These are phyloP conservation scores for Sarcoramphus papa DNA, from an alignment of 2,797 vertebrate genomes.

Conservation along the genomic window DNA sequence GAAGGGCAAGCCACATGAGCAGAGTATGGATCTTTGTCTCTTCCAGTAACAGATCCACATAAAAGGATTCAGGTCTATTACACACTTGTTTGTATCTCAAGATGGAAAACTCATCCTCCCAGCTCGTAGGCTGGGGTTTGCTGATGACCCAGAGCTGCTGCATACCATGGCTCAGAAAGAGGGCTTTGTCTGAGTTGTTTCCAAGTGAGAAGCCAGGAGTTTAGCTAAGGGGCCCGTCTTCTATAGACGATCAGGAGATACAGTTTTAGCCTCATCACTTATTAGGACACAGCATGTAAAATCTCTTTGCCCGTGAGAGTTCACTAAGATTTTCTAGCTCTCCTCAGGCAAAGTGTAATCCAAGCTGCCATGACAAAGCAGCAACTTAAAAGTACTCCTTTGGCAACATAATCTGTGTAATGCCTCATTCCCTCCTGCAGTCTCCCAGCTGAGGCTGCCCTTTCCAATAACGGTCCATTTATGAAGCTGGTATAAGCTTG, in stretches of 20 bases:
- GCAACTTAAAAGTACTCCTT: neutral
- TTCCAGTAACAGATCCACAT: neutral
- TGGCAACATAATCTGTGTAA: neutral
- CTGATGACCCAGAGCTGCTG: neutral
- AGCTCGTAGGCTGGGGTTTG: neutral
- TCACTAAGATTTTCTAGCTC: neutral
- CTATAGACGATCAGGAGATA: neutral
- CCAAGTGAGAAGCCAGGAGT: neutral
- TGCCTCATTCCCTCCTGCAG: neutral
- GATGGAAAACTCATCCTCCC: neutral
- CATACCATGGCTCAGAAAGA: neutral
- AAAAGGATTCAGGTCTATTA: neutral
- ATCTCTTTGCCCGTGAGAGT: neutral
- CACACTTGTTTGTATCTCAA: neutral
- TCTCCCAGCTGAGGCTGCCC: neutral
- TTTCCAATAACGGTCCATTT: neutral
- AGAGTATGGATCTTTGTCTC: neutral
- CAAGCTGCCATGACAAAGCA: neutral
- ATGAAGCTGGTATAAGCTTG: neutral
- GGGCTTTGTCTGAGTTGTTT: neutral
- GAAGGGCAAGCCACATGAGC: neutral
- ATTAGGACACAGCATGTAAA: neutral
- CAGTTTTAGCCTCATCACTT: neutral
- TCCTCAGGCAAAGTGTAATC: neutral
- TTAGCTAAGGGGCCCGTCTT: neutral